These are phyloP conservation scores for Sebastes nivosus DNA, from an alignment of 2,797 vertebrate genomes.

Conservation along the genomic window DNA sequence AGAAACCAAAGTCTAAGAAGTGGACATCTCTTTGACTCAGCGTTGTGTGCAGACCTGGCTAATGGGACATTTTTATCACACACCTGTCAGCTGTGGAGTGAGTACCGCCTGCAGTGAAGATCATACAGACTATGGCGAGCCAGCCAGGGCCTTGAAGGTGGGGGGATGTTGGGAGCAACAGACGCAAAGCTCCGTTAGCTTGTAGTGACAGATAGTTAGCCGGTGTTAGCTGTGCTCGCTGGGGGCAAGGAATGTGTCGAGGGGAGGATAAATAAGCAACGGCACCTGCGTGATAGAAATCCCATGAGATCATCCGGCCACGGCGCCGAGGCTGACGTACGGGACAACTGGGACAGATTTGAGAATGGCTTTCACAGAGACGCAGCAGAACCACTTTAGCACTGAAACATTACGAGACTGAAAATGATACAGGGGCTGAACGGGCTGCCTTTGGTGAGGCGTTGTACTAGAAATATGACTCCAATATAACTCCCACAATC, in stretches of 20 bases:
- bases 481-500: background rate
- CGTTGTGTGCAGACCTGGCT: constrained; percentile 9
- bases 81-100: constrained; percentile 52
- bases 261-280: constrained; percentile 42
- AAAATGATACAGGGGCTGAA: constrained; percentile 4
- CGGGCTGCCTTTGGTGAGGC: background rate
- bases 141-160: background rate
- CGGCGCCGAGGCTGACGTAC: background rate
- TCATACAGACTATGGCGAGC: constrained; percentile 46
- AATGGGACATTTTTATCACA: constrained; percentile 58
- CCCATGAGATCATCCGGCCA: constrained; percentile 28
- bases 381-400: background rate
- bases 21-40: constrained; percentile 21
- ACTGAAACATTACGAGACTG: background rate
- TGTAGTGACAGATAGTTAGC: constrained; percentile 52
- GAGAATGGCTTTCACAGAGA: constrained; percentile 30
- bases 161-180: background rate
- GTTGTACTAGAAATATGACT: background rate
- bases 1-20: constrained; percentile 27
- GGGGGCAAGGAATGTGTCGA: constrained; percentile 28
- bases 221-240: constrained; percentile 23
- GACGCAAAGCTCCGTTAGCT: constrained; percentile 35
- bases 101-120: constrained; percentile 58
- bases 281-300: constrained; percentile 39
- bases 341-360: constrained; percentile 27